Evolutionary conservation across 2,113 vertebrate genomes (phyloP).

Genomic region (Chamaea fasciata): DNA sequence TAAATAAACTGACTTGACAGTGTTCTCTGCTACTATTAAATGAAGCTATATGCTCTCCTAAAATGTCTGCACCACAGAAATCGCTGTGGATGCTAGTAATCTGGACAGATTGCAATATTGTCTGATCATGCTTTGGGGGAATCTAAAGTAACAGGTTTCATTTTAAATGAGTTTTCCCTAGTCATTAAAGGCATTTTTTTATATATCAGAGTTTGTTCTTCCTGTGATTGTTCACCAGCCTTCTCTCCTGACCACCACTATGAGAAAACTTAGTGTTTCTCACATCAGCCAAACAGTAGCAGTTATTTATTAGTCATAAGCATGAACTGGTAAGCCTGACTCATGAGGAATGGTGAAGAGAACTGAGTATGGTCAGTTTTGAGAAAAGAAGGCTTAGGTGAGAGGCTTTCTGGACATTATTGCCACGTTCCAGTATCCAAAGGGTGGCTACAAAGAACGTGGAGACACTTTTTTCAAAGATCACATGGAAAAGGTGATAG

Average conservation of each 20-base stretch:
- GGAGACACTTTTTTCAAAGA: not conserved
- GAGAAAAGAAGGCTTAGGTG: not conserved
- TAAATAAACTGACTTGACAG: not conserved
- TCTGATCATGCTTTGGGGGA: conserved; percentile 3
- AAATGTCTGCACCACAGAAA: not conserved
- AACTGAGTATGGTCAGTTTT: not conserved
- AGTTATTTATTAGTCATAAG: not conserved
- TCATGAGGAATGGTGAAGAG: not conserved
- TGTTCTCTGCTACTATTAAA: not conserved
- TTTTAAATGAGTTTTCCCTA: not conserved
- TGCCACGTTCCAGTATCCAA: not conserved
- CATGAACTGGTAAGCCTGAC: not conserved
- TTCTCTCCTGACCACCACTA: not conserved
- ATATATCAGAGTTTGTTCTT: not conserved
- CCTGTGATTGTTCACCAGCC: not conserved
- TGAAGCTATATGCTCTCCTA: not conserved
- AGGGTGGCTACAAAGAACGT: accelerated
- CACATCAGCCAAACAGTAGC: not conserved
- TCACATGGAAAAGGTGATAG: not conserved
- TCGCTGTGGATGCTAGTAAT: not conserved
- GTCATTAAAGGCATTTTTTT: not conserved
- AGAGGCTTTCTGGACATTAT: not conserved
- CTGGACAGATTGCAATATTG: not conserved
- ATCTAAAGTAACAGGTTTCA: not conserved
- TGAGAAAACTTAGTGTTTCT: not conserved